Percentiles rank a stretch among this genome's conserved stretches.
Evolutionary conservation across 2,113 vertebrate genomes (phyloP).

Genomic region (Parus major): DNA sequence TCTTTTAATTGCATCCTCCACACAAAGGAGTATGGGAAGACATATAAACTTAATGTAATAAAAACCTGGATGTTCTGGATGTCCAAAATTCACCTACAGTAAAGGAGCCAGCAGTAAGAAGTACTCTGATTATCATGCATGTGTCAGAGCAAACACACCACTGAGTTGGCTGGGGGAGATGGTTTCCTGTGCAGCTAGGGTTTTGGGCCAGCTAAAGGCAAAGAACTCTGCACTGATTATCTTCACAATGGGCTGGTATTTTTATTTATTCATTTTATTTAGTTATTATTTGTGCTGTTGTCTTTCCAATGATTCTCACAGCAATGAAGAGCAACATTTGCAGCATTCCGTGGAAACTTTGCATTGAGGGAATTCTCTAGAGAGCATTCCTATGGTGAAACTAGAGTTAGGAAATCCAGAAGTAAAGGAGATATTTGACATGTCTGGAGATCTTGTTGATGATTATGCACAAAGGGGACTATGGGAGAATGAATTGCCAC

Average conservation of each 20-base stretch:
- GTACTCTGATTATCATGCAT: not conserved
- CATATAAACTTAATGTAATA: not conserved
- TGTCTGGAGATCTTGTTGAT: not conserved
- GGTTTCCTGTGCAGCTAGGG: not conserved
- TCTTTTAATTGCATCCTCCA: not conserved
- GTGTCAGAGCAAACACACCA: rapidly evolving
- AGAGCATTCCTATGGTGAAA: not conserved
- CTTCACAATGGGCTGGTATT: not conserved
- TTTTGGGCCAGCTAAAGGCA: not conserved
- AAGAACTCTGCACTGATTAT: not conserved
- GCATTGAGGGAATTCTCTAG: not conserved
- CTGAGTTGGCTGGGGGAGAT: not conserved
- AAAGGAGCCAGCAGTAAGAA: not conserved
- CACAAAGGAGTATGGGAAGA: not conserved
- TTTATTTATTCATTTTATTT: not conserved
- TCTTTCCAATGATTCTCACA: not conserved
- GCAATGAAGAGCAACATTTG: not conserved
- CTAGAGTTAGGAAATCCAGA: not conserved
- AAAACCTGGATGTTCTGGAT: not conserved
- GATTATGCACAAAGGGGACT: not conserved
- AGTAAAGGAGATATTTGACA: not conserved
- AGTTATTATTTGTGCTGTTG: not conserved
- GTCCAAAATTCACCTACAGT: not conserved
- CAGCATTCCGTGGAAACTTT: not conserved
- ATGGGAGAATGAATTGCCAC: not conserved